These are phyloP conservation scores for Diadema setosum DNA, from an alignment of 35 echinoderm and acorn worm genomes.

Conservation along the genomic window DNA sequence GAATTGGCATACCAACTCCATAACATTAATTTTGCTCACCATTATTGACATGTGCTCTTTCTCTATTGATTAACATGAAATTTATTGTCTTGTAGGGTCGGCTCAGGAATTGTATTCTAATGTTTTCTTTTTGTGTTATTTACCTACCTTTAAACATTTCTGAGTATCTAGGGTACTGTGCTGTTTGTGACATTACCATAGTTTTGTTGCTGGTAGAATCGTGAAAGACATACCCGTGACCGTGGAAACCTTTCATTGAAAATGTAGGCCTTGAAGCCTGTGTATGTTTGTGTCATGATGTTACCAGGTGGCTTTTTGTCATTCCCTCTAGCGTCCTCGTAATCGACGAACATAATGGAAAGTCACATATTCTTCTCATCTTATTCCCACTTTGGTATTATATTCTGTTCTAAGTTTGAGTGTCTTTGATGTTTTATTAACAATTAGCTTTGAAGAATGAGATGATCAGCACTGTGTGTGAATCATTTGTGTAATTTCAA, in stretches of 20 bases:
- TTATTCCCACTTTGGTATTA: constrained; percentile 22
- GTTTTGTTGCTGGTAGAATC: neutral
- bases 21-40: no score
- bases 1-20: no score
- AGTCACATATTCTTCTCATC: neutral
- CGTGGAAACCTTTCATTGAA: neutral
- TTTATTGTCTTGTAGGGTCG: no score
- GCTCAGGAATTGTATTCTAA: no score
- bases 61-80: no score
- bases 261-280: neutral
- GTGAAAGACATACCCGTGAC: neutral
- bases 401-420: no score
- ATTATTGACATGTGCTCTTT: no score
- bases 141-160: neutral
- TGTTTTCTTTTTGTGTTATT: neutral
- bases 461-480: no score
- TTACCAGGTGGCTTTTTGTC: neutral
- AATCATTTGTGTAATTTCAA: no score
- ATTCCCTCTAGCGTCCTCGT: constrained; percentile 1
- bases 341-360: neutral
- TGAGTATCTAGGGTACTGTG: neutral
- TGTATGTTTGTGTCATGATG: no score
- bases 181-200: neutral
- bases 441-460: no score
- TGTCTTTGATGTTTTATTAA: no score